phyloP scores from a whole-genome alignment of 2,888 invertebrate species.

The Dicranocentrus wangi region DNA sequence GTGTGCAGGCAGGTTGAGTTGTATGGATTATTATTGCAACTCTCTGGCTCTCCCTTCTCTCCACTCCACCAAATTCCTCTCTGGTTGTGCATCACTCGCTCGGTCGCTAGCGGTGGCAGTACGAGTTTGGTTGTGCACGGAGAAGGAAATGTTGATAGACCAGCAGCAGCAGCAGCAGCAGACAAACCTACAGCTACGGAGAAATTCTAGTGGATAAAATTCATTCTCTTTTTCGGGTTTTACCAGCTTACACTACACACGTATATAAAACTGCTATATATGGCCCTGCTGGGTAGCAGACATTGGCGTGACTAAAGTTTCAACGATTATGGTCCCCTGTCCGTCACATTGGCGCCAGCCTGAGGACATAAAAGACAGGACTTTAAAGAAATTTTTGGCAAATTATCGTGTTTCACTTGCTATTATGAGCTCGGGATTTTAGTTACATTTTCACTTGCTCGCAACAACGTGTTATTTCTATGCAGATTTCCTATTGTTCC shows the following conservation, averaged over 20 bases:
- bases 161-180: constrained; percentile 5
- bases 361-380: constrained; percentile 65
- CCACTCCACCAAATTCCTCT: not conserved
- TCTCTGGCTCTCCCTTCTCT: constrained; percentile 15
- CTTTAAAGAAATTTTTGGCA: constrained; percentile 62
- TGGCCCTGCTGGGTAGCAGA: constrained; percentile 57
- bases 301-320: constrained; percentile 69
- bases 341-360: constrained; percentile 71
- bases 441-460: constrained; percentile 38
- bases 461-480: constrained; percentile 12
- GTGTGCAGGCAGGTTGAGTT: not conserved
- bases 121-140: constrained; percentile 63
- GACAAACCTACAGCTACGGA: not conserved
- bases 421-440: constrained; percentile 45
- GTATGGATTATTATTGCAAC: not conserved
- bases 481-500: constrained; percentile 35
- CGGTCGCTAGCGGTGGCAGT: constrained; percentile 60
- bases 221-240: constrained; percentile 35
- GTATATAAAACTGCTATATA: constrained; percentile 24
- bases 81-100: constrained; percentile 53
- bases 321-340: constrained; percentile 68
- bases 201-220: constrained; percentile 20
- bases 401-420: constrained; percentile 62
- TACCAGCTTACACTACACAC: constrained; percentile 28
- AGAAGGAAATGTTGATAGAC: constrained; percentile 49